phyloP scores from a whole-genome alignment of 2,113 vertebrate species.

The Rhipidura dahli region DNA sequence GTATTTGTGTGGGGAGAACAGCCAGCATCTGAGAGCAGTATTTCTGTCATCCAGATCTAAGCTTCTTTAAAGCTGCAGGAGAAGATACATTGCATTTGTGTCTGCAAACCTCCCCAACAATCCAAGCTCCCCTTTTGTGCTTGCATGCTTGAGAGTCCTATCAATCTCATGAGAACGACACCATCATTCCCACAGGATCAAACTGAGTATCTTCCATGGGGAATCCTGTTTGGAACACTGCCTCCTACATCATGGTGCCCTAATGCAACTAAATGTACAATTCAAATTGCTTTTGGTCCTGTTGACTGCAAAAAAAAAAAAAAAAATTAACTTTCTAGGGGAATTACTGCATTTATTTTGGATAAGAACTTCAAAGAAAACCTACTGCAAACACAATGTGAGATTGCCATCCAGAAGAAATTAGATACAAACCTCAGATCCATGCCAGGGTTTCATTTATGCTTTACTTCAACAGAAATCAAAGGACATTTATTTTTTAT shows the following conservation, averaged over 20 bases:
- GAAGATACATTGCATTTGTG: neutral
- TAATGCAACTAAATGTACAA: neutral
- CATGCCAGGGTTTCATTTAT: neutral
- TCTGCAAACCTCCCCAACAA: neutral
- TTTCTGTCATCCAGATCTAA: neutral
- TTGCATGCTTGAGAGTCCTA: fast-evolving
- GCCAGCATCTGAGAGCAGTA: neutral
- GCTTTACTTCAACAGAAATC: neutral
- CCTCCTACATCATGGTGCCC: neutral
- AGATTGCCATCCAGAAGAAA: neutral
- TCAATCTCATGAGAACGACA: neutral
- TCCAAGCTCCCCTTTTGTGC: neutral
- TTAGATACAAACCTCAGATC: neutral
- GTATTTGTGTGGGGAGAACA: neutral
- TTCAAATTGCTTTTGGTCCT: neutral
- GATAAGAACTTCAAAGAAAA: neutral
- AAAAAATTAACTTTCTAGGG: neutral
- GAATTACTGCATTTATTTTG: neutral
- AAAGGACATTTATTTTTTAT: neutral
- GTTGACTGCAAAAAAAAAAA: neutral
- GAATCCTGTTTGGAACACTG: neutral
- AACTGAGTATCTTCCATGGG: neutral
- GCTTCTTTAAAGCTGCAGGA: neutral
- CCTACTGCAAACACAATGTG: neutral
- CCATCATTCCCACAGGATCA: neutral